phyloP scores from a whole-genome alignment of 2,797 vertebrate species.

The Phrynocephalus vlangalii region DNA sequence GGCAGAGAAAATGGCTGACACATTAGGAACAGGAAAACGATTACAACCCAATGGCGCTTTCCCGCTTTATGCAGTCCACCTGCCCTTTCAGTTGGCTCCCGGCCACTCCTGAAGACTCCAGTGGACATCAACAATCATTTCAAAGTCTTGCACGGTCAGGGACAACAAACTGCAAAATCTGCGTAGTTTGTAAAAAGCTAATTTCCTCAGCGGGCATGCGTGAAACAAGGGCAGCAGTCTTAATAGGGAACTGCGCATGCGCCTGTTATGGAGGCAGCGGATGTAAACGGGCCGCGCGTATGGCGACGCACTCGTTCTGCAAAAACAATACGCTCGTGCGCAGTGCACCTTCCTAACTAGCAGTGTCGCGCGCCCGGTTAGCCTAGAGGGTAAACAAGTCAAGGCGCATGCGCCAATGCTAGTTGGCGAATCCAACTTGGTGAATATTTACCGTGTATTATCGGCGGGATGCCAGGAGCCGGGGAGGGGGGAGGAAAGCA shows the following conservation, averaged over 20 bases:
- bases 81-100: background rate
- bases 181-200: background rate
- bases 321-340: conserved; percentile 44
- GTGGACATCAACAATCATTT: background rate
- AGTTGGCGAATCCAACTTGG: background rate
- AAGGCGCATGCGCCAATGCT: conserved; percentile 6
- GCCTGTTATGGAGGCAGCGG: background rate
- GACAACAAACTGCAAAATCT: background rate
- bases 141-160: too few relatives aligned
- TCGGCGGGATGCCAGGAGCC: background rate
- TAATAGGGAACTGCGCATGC: background rate
- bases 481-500: background rate
- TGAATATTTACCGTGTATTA: background rate
- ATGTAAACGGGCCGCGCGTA: background rate
- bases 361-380: conserved; percentile 6
- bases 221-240: background rate
- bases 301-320: background rate
- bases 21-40: background rate
- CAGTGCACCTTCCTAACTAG: background rate
- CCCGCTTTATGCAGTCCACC: too few relatives aligned
- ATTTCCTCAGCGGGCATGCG: background rate
- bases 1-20: conserved; percentile 24
- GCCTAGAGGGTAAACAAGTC: conserved; percentile 8
- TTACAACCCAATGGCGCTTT: background rate
- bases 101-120: background rate